phyloP scores from a whole-genome alignment of 2,888 invertebrate genomes.

The Laothoe populi region DNA sequence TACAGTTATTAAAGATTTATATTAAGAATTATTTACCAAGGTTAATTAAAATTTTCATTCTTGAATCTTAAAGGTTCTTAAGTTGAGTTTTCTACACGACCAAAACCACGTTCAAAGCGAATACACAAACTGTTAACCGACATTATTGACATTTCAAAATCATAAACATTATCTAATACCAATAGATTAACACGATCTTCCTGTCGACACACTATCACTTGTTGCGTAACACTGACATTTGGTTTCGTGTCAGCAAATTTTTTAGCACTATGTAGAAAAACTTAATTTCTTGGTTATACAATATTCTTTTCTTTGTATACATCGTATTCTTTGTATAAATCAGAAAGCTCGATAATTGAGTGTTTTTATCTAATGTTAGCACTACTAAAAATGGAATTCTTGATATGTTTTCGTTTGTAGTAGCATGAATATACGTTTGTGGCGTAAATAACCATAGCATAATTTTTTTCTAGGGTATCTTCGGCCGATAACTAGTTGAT shows the following conservation, averaged over 20 bases:
- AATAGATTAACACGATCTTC: conserved; percentile 5
- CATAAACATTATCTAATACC: conserved; percentile 13
- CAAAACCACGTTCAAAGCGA: background rate
- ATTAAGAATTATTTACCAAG: background rate
- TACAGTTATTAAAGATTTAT: too few relatives aligned
- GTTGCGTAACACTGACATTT: conserved; percentile 20
- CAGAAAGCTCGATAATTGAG: background rate
- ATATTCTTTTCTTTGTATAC: background rate
- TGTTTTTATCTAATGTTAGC: background rate
- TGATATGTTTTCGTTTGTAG: too few relatives aligned
- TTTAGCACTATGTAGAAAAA: background rate
- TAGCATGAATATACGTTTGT: too few relatives aligned
- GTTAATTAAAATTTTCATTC: background rate
- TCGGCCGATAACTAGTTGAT: too few relatives aligned
- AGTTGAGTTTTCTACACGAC: background rate
- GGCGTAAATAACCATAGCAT: too few relatives aligned
- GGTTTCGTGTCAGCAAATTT: background rate
- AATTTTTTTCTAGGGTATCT: too few relatives aligned
- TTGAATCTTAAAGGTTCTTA: background rate
- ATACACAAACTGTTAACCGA: background rate
- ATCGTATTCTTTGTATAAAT: too few relatives aligned
- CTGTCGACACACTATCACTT: conserved; percentile 21
- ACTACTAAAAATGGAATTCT: too few relatives aligned
- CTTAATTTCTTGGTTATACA: conserved; percentile 13
- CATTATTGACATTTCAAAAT: conserved; percentile 16